Evolutionary conservation across 2,888 invertebrate genomes (phyloP).

Genomic region (Agrotis puta): DNA sequence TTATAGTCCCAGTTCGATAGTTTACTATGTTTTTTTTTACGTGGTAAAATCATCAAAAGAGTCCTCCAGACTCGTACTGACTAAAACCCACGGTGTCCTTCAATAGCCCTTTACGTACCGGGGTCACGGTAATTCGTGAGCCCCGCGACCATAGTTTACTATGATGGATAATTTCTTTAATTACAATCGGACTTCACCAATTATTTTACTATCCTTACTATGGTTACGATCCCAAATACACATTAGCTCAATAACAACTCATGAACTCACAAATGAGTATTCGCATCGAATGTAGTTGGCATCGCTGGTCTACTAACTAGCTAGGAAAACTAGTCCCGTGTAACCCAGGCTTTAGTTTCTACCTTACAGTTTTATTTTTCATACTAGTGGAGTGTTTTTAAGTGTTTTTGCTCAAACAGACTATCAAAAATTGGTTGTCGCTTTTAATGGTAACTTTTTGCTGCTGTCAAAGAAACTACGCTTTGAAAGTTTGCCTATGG

Average conservation of each 20-base stretch:
- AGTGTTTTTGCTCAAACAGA: constrained; percentile 48
- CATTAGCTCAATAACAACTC: too few relatives aligned
- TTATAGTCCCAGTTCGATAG: background rate
- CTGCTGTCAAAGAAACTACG: constrained; percentile 6
- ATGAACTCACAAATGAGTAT: too few relatives aligned
- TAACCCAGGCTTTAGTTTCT: background rate
- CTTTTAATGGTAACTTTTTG: constrained; percentile 19
- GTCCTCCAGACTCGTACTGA: too few relatives aligned
- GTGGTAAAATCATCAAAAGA: too few relatives aligned
- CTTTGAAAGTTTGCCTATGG: background rate
- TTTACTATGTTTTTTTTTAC: too few relatives aligned
- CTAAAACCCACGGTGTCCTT: too few relatives aligned
- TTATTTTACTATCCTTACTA: background rate
- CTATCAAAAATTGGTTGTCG: constrained; percentile 31
- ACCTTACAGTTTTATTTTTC: constrained; percentile 14
- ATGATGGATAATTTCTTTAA: background rate
- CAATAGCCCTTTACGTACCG: too few relatives aligned
- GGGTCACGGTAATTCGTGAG: too few relatives aligned
- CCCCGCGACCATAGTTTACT: background rate
- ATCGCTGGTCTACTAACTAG: too few relatives aligned
- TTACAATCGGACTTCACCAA: background rate
- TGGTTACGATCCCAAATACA: too few relatives aligned
- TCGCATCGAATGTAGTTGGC: too few relatives aligned
- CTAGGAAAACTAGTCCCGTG: background rate
- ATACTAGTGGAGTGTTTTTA: constrained; percentile 10